Percentiles rank a stretch among this genome's conserved stretches.
phyloP scores from a whole-genome alignment of 2,888 invertebrate genomes.

The Ochlodes sylvanus region DNA sequence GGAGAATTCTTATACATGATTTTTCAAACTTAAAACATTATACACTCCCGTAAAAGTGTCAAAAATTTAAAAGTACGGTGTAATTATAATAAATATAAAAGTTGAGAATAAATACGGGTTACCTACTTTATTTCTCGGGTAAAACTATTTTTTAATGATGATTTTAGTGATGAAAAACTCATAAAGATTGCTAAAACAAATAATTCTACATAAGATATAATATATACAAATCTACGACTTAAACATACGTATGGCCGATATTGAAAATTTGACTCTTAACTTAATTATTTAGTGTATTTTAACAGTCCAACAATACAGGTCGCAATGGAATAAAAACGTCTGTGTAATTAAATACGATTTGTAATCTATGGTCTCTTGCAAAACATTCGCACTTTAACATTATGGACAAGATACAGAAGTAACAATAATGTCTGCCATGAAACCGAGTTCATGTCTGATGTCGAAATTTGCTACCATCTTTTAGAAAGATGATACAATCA shows the following conservation, averaged over 20 bases:
- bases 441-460: no score
- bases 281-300: background rate
- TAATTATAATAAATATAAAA: no score
- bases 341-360: background rate
- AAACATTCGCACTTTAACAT: background rate
- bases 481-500: no score
- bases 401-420: background rate
- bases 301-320: conserved; percentile 26
- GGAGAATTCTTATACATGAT: no score
- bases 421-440: no score
- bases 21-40: no score
- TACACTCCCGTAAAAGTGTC: no score
- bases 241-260: conserved; percentile 14
- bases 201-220: background rate
- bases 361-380: background rate
- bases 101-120: no score
- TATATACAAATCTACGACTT: conserved; percentile 1
- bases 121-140: no score
- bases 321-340: conserved; percentile 18
- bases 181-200: background rate
- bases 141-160: no score
- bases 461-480: no score
- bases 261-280: background rate
- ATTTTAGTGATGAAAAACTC: background rate
- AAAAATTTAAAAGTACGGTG: no score